These are phyloP conservation scores for Numenius arquata DNA, from an alignment of 2,113 vertebrate species.

Conservation along the genomic window DNA sequence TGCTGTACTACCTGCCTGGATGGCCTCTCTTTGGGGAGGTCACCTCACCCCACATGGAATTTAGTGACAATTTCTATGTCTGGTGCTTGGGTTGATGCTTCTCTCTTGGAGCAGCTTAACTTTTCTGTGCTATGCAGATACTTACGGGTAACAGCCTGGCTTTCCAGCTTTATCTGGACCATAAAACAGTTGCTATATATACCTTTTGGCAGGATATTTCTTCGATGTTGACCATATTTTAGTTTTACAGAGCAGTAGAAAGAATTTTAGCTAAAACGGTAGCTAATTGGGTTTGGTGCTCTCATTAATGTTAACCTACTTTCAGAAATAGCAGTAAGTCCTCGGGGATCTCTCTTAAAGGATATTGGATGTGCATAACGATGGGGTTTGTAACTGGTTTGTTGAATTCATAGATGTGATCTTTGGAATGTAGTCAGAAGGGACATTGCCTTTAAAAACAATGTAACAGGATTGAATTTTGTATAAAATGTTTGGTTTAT, in stretches of 20 bases:
- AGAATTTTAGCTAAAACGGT: background rate
- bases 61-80: background rate
- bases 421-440: background rate
- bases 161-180: background rate
- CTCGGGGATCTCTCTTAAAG: slow-evolving; percentile 8
- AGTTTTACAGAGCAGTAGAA: background rate
- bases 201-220: background rate
- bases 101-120: background rate
- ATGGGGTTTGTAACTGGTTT: slow-evolving; percentile 2
- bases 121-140: background rate
- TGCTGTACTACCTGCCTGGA: background rate
- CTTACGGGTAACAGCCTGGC: background rate
- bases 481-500: background rate
- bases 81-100: background rate
- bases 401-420: slow-evolving; percentile 8
- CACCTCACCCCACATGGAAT: background rate
- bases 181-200: background rate
- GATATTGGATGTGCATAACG: background rate
- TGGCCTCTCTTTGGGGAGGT: background rate
- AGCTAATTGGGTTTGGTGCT: slow-evolving; percentile 63
- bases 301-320: slow-evolving; percentile 67
- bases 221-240: background rate
- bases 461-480: background rate
- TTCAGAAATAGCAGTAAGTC: slow-evolving; percentile 47
- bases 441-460: background rate